Evolutionary conservation across 1,140 invertebrate genomes (phyloP), one percentile per base, ranked within the genome.

Genomic region (Temnothorax curvispinosus): DNA sequence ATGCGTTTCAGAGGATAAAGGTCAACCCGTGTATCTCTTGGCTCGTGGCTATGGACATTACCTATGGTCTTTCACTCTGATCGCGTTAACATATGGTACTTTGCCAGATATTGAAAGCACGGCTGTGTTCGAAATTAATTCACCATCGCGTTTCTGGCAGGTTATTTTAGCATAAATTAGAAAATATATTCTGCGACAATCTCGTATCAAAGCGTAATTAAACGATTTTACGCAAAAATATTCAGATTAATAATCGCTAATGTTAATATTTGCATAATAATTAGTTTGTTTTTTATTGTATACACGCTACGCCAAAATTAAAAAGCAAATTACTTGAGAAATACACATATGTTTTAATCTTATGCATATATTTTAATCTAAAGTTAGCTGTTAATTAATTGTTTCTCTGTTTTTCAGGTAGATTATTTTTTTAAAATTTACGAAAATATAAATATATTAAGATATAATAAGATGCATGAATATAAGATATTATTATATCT

Each of bases 51-150:
- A 21, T 80, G 35, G 64, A 54, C 50, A 81, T 81, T 71, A 77
- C 75, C 56, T 44, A 71, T 81, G 64, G 35, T 81, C 64, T 81
- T 69, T 81, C 35, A 41, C 11, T 52, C 27, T 81, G 47, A 27
- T 81, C 64, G 8, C 35, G 77, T 81, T 81, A 81, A 81, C 77
- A 81, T 81, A 81, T 81, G 64, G 64, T 81, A 38, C 50, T 81
- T 56, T 54, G 64, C 64, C 47, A 81, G 64, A 81, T 81, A 81
- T 81, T 71, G 64, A 54, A 71, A 54, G 50, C 77, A 67, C 47
- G 50, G 65, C 62, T 54, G 64, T 54, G 64, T 81, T 81, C 65
- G 27, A 81, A 81, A 71, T 81, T 81, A 81, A 81, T 81, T 81
- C 35, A 71, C 77, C 32, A 54, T 69, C 56, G 58, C 44, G 27